These are phyloP conservation scores for Manis javanica DNA, from an alignment of 2,797 vertebrate species.

Conservation along the genomic window DNA sequence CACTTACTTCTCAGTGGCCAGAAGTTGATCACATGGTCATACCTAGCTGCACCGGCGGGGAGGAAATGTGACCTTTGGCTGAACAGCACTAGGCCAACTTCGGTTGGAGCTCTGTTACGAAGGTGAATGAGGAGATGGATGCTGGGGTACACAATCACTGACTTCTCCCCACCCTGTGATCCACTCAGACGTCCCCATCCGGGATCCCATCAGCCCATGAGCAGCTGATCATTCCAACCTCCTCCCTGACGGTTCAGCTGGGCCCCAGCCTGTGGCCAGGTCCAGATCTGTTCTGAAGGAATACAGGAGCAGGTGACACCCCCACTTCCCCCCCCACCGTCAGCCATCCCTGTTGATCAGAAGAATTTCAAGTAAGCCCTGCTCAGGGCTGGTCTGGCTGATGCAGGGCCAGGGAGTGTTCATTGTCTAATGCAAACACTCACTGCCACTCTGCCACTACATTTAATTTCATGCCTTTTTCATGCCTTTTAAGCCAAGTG, in stretches of 20 bases:
- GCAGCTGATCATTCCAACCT: not conserved
- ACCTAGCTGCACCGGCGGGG: not conserved
- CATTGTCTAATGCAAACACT: rapidly evolving
- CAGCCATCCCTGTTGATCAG: not conserved
- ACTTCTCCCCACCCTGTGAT: not conserved
- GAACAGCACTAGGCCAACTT: not conserved
- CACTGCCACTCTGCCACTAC: rapidly evolving
- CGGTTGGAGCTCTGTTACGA: not conserved
- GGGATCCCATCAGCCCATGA: not conserved
- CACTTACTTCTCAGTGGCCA: not conserved
- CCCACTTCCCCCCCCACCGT: rapidly evolving
- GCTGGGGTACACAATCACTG: rapidly evolving
- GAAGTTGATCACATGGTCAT: not conserved
- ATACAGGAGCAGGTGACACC: not conserved
- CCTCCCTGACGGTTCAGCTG: not conserved
- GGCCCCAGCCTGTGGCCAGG: not conserved
- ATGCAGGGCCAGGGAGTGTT: not conserved
- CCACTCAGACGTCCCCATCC: not conserved
- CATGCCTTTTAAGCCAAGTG: not conserved
- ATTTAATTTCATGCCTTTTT: not conserved
- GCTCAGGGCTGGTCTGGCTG: rapidly evolving
- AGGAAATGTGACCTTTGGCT: not conserved
- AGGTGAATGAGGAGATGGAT: not conserved
- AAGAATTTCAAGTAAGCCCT: not conserved
- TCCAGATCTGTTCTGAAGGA: not conserved